A percentile compares a stretch with the other conserved stretches of the same genome.
Evolutionary conservation across 2,888 invertebrate genomes (phyloP).

Genomic region (Drosophila emarginata): DNA sequence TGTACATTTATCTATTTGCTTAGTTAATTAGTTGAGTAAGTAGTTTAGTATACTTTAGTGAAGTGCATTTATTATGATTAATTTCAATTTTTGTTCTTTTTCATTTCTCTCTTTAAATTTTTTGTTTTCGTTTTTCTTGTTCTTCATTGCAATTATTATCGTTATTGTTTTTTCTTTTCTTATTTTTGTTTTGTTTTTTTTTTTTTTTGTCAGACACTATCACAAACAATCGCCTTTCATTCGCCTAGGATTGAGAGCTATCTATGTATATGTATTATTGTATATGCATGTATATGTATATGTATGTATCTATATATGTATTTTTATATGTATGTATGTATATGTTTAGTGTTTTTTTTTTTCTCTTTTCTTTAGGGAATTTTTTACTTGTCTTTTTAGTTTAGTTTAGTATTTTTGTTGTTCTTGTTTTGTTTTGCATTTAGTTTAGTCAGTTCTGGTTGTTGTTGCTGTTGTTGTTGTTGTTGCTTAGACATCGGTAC

Average conservation of each 20-base stretch:
- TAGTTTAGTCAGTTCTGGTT: constrained; percentile 77
- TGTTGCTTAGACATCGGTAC: constrained; percentile 90
- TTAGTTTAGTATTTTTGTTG: constrained; percentile 49
- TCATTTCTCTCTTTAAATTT: constrained; percentile 19
- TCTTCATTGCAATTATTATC: constrained; percentile 71
- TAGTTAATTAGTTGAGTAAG: constrained; percentile 67
- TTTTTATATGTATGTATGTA: background rate
- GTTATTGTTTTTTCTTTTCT: constrained; percentile 38
- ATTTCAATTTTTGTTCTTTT: constrained; percentile 38
- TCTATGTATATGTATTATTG: constrained; percentile 26
- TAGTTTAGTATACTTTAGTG: constrained; percentile 62
- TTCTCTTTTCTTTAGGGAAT: background rate
- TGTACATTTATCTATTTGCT: constrained; percentile 32
- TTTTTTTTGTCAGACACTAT: constrained; percentile 80
- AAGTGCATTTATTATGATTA: constrained; percentile 30
- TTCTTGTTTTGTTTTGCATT: constrained; percentile 26
- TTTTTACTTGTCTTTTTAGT: constrained; percentile 24
- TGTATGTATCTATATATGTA: constrained; percentile 1
- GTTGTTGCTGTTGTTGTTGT: constrained; percentile 2
- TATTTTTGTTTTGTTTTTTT: constrained; percentile 73
- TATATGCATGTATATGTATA: constrained; percentile 18
- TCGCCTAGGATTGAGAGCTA: constrained; percentile 44
- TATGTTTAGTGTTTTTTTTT: background rate
- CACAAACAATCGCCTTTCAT: constrained; percentile 68
- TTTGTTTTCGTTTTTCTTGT: constrained; percentile 17